Percentiles rank a stretch among this genome's conserved stretches.
Evolutionary conservation across 2,113 vertebrate genomes (phyloP).

Genomic region (Ia io): DNA sequence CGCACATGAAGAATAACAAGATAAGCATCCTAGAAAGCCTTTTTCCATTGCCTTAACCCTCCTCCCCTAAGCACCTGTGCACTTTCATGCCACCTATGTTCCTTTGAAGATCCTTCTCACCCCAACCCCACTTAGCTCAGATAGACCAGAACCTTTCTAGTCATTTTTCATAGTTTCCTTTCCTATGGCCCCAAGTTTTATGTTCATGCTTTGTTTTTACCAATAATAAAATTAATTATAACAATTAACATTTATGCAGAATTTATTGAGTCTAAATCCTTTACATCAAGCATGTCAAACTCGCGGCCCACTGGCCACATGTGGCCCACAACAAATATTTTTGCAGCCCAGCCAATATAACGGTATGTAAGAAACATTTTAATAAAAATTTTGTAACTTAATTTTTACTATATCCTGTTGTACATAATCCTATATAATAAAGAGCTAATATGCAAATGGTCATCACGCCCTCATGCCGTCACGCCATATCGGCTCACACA

Average conservation of each 20-base stretch:
- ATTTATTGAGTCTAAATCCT: background rate
- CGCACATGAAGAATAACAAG: background rate
- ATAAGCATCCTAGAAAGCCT: background rate
- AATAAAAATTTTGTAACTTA: too few relatives aligned
- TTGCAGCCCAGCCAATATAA: too few relatives aligned
- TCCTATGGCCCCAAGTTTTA: background rate
- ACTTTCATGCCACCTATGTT: background rate
- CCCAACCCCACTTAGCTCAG: background rate
- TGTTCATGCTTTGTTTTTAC: background rate
- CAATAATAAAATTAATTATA: background rate
- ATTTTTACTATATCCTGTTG: too few relatives aligned
- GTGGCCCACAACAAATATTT: too few relatives aligned
- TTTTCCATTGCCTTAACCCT: background rate
- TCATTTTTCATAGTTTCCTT: background rate
- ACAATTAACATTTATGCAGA: background rate
- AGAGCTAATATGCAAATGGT: too few relatives aligned
- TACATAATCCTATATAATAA: too few relatives aligned
- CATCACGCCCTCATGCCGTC: too few relatives aligned
- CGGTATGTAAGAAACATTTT: too few relatives aligned
- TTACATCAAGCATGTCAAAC: background rate
- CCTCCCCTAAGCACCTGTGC: background rate
- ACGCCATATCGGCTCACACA: too few relatives aligned
- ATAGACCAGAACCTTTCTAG: background rate
- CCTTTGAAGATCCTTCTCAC: background rate
- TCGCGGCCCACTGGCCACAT: fast-evolving